Evolutionary conservation across 2,113 vertebrate species (phyloP), one percentile per base, ranked within the genome.

Genomic region (Dasyprocta punctata): DNA sequence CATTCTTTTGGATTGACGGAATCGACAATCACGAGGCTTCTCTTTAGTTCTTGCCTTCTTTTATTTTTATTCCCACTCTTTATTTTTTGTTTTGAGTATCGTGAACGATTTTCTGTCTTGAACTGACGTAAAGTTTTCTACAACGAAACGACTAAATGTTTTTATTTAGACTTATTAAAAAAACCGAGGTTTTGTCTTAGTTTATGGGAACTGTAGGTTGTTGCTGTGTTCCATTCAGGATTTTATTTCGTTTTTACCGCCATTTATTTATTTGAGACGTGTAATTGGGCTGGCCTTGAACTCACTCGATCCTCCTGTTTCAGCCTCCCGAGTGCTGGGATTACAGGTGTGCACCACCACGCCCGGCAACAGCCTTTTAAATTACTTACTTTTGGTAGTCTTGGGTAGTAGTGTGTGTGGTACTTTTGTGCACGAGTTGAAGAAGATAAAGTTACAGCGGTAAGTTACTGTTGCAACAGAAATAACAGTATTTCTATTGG

Each of bases 391-490:
- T 80, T 69, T 33, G 81, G 17, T 78, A 54, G 38, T 63, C 7
- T 81, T 67, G 22, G 86, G 9, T 13, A 36, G 54, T 41, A 38
- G 5, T 81, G 12, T 60, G 14, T 90, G n/a, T 54, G 38, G 24
- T 26, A 41, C 89, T 20, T 75, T 88, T 81, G 56, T 38, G 6
- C 30, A 14, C 44, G 78, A 65, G 6, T 7, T 7, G 5, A 80
- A 33, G 75, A 33, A 28, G 33, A 5, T 54, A 71, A 81, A 56
- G 49, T 73, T 90, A 44, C 4, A 33, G 49, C 49, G 61, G 26
- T 16, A 61, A 75, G 67, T 81, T 89, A 91, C 73, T 89, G 36
- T 91, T 92, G 92, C 24, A 92, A 41, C 28, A 67, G 60, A 92
- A 78, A 54, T 73, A 65, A 30, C 26, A 65, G 5, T 86, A 63